Base-by-base conservation (phyloP, 2,113 vertebrate genomes). In the Tympanuchus pallidicinctus region DNA sequence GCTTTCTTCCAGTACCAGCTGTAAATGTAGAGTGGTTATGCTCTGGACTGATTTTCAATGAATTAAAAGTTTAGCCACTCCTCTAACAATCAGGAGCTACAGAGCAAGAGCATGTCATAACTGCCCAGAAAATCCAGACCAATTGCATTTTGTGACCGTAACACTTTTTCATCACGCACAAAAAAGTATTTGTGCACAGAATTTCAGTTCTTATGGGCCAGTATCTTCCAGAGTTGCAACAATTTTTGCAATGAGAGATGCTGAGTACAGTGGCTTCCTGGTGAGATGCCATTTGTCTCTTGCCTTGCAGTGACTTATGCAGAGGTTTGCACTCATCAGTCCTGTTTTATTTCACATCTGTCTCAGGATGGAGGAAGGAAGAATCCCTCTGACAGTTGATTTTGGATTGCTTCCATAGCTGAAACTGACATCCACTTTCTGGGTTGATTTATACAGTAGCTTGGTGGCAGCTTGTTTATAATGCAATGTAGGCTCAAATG, bases 371-470 rank as follows among this genome's bases (percentile, higher is more conserved):
- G 56, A 71, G 57, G 77, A 79, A 72, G 87, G 87, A 77, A 52
- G 69, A 40, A 80, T 86, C 22, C n/a, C 50, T 85, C 61, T 93
- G 91, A 83, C 91, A 94, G 75, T 2, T 63, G 89, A 32, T 87
- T 90, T 81, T 83, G 64, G 88, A 88, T 83, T 83, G 57, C 82
- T 96, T 45, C 79, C 90, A 36, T 45, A 77, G 65, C n/a, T 77
- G 60, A 38, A 50, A 50, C 24, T 92, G 87, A 74, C 85, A 91
- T 28, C 11, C 60, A 18, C 28, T n/a, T 90, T 32, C 65, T 20
- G 65, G 48, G 52, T 48, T 95, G 91, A 95, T 97, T 96, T 95
- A 94, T 88, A 14, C 56, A 86, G 85, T 38, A 64, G 72, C 72
- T 78, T 4, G 1, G 27, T 66, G 65, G 76, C 48, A 86, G 65